phyloP scores from a whole-genome alignment of 2,113 vertebrate genomes.

The Actenoides hombroni region DNA sequence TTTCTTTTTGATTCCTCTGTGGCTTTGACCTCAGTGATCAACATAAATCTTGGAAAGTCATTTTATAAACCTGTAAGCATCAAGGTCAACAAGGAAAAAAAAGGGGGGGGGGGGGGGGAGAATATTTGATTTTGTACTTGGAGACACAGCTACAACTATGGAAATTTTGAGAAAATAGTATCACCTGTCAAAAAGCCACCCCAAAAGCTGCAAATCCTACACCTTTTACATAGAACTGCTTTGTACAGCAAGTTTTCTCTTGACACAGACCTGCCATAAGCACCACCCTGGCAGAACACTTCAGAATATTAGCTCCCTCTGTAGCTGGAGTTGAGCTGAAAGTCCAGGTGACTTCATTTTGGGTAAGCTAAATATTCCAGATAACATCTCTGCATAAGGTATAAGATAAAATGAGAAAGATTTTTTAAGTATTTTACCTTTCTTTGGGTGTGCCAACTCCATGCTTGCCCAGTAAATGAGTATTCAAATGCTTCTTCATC shows the following conservation, averaged over 20 bases:
- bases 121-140: neutral
- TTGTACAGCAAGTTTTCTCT: neutral
- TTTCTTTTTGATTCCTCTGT: neutral
- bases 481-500: slow-evolving; percentile 99
- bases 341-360: neutral
- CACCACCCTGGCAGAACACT: accelerated
- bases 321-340: neutral
- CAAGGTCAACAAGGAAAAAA: neutral
- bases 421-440: slow-evolving; percentile 78
- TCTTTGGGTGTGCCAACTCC: slow-evolving; percentile 96
- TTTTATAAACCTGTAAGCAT: neutral
- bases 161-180: neutral
- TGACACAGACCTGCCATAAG: neutral
- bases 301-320: neutral
- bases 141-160: neutral
- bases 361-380: neutral
- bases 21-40: neutral
- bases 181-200: neutral
- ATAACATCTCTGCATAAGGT: neutral
- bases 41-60: neutral
- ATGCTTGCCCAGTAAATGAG: slow-evolving; percentile 94
- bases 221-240: neutral
- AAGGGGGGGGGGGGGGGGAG: too few relatives aligned
- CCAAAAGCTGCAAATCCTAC: neutral
- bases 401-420: neutral